These are phyloP conservation scores for Epinephelus malabaricus DNA, from an alignment of 2,797 vertebrate genomes.

Conservation along the genomic window DNA sequence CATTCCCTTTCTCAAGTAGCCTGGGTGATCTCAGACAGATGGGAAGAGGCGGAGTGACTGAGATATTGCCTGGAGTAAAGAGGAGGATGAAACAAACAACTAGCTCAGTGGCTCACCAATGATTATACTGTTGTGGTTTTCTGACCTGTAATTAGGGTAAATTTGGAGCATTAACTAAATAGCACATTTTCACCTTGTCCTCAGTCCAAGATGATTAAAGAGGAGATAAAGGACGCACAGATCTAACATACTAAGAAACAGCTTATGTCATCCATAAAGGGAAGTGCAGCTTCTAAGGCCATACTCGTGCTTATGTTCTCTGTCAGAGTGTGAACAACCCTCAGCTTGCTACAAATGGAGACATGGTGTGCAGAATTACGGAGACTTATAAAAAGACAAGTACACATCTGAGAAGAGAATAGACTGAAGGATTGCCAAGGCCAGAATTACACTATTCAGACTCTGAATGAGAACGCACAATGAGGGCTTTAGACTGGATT, in stretches of 20 bases:
- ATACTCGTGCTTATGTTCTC: constrained; percentile 11
- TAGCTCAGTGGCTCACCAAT: constrained; percentile 45
- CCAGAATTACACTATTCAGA: constrained; percentile 63
- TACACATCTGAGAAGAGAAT: constrained; percentile 43
- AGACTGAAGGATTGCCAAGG: constrained; percentile 54
- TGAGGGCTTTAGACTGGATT: constrained; percentile 50
- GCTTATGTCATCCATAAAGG: constrained; percentile 6
- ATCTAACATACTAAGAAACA: constrained; percentile 12
- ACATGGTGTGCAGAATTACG: constrained; percentile 48
- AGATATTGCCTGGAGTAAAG: constrained; percentile 61
- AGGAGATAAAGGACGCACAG: neutral
- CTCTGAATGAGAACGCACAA: constrained; percentile 53
- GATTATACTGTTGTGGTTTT: constrained; percentile 57
- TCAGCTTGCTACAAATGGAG: constrained; percentile 39
- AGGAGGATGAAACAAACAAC: constrained; percentile 57
- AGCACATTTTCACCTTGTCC: constrained; percentile 42
- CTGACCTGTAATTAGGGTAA: constrained; percentile 57
- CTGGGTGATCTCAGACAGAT: constrained; percentile 66
- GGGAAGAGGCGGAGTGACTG: constrained; percentile 68
- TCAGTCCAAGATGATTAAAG: constrained; percentile 20
- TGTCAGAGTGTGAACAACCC: constrained; percentile 26
- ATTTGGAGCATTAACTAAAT: constrained; percentile 49
- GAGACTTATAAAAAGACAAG: constrained; percentile 53
- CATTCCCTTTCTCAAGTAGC: constrained; percentile 49
- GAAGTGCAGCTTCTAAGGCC: constrained; percentile 23